Evolutionary conservation across 2,797 vertebrate species (phyloP), one percentile per base, ranked within the genome.

Genomic region (Podargus strigoides): DNA sequence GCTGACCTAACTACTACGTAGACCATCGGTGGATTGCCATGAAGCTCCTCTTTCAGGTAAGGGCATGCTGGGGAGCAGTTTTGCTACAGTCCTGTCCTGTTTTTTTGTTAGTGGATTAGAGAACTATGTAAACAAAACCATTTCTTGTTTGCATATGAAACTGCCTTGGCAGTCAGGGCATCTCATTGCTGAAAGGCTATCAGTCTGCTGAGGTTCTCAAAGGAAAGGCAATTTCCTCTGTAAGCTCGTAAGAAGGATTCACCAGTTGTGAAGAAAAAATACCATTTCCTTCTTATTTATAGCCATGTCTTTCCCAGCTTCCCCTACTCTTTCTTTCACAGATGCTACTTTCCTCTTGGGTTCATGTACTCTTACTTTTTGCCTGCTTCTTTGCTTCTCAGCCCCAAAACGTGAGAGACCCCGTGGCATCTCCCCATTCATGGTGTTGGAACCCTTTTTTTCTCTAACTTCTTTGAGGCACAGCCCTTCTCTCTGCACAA

Each of bases 41-140:
- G 63, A 63, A 22, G 18, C 17, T 60, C 34, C 24, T 80, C 49
- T 67, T 63, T 75, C 47, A 64, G 19, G 22, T 12, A 27, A 56
- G 19, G 18, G 1, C 41, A 16, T 60, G 23, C 8, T 0, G 0
- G 10, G 12, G 8, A 47, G 6, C 3, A 58, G 16, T 50, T 68
- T 22, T 47, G 14, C 46, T 86, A 23, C 36, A 75, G 6, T 5
- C 22, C 28, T 15, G 7, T 46, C 18, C 27, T 42, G 1, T 0
- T 58, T 73, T 47, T 66, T 79, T 47, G 3, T 39, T 24, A 50
- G 15, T 15, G 26, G 14, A 44, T 60, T 64, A 63, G 27, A 74
- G n/a, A 79, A 44, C 41, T 10, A 5, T 42, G 24, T 52, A 21
- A 85, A 81, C 3, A 59, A 86, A 73, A 8, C 27, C 9, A 22